Evolutionary conservation across 2,797 vertebrate genomes (phyloP).

Genomic region (Ataeniobius toweri): DNA sequence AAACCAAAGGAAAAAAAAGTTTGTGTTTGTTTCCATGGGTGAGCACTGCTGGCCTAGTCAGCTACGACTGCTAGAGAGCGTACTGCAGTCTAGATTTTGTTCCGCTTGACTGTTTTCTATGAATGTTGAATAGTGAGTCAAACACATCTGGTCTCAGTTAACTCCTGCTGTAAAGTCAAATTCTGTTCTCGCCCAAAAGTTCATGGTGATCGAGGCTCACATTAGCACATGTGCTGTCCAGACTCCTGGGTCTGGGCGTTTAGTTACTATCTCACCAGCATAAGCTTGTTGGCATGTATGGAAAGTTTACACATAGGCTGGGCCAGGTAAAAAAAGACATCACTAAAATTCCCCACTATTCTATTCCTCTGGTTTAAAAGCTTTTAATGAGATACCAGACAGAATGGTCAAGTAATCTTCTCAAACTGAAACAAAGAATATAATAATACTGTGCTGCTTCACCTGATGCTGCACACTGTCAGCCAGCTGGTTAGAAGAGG

Average conservation of each 20-base stretch:
- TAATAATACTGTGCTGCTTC: neutral
- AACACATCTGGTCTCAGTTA: slow-evolving; percentile 80
- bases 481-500: neutral
- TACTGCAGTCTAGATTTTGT: slow-evolving; percentile 31
- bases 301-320: neutral
- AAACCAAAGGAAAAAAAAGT: slow-evolving; percentile 42
- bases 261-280: slow-evolving; percentile 18
- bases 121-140: slow-evolving; percentile 62
- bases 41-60: slow-evolving; percentile 38
- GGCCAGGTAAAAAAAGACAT: neutral
- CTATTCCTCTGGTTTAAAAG: neutral
- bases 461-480: neutral
- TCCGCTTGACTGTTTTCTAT: slow-evolving; percentile 55
- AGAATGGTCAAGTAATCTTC: neutral
- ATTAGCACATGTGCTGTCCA: slow-evolving; percentile 75
- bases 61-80: slow-evolving; percentile 45
- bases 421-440: neutral
- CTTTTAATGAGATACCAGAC: neutral
- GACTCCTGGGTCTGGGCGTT: slow-evolving; percentile 40
- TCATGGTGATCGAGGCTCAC: slow-evolving; percentile 50
- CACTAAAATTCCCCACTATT: neutral
- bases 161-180: slow-evolving; percentile 51
- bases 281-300: slow-evolving; percentile 16
- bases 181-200: slow-evolving; percentile 48
- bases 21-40: slow-evolving; percentile 67